Evolutionary conservation across 2,797 vertebrate genomes (phyloP).

Genomic region (Hyperoplus lanceolatus): DNA sequence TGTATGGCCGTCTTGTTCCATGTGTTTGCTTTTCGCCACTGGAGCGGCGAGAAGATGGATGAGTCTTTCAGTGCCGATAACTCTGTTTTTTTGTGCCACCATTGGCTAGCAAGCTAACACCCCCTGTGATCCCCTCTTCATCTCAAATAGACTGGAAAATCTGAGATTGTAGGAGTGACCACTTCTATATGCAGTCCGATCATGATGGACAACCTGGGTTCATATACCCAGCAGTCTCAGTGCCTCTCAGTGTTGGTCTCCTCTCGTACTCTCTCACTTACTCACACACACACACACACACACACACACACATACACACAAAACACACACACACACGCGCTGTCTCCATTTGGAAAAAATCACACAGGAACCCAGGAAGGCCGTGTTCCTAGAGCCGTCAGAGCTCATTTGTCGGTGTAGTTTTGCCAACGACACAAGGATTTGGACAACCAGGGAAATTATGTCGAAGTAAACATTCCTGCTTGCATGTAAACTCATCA

Average conservation of each 20-base stretch:
- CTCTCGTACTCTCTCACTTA: not conserved
- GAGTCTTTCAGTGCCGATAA: constrained; percentile 74
- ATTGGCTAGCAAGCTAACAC: constrained; percentile 52
- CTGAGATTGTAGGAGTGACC: constrained; percentile 65
- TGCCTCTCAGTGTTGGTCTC: constrained; percentile 12
- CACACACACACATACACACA: constrained; percentile 21
- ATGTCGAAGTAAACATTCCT: constrained; percentile 72
- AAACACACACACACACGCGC: constrained; percentile 21
- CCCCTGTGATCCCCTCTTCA: constrained; percentile 66
- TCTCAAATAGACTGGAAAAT: constrained; percentile 79
- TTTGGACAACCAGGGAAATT: constrained; percentile 66
- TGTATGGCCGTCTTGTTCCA: constrained; percentile 83
- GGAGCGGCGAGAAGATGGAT: constrained; percentile 84
- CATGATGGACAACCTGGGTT: constrained; percentile 72
- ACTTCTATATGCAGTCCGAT: constrained; percentile 65
- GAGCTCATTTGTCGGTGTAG: constrained; percentile 57
- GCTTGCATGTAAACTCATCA: constrained; percentile 76
- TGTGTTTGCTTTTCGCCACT: constrained; percentile 83
- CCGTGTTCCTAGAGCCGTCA: constrained; percentile 63
- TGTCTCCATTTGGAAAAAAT: constrained; percentile 20
- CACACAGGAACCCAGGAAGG: constrained; percentile 44
- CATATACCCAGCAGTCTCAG: constrained; percentile 31
- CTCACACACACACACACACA: not conserved
- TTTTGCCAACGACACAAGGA: constrained; percentile 56
- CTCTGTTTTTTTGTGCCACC: constrained; percentile 62